Evolutionary conservation across 2,888 invertebrate genomes (phyloP), one percentile per base, ranked within the genome.

Genomic region (Morpho helenor): DNA sequence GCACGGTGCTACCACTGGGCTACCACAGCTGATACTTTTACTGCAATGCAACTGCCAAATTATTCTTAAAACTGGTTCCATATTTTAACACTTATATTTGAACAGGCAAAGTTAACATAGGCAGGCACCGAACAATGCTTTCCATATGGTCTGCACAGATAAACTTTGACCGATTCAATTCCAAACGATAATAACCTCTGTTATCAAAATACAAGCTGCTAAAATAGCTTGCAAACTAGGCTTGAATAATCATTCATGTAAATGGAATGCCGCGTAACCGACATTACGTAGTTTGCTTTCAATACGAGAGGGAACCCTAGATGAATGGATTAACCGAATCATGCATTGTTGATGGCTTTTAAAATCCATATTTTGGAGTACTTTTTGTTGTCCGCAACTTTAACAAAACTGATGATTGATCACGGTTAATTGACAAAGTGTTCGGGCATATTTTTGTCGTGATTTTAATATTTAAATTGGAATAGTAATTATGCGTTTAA

Each of bases 161-260:
- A 81, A 82, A 84, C 82, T 82, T 75, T 65, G 68, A 72, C 75
- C 75, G 71, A 68, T 68, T 71, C 61, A 57, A 63, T 65, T 56
- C 42, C 68, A 66, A 44, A 66, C 70, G 61, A 78, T 72, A 75
- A 69, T 65, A 63, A 67, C 65, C 77, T 71, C 61, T 76, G 72
- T 56, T 39, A 0, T 9, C 53, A 48, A 43, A 59, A 63, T 60
- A 51, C 54, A 68, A 79, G 64, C 68, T 71, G 44, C 62, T 59
- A 67, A 69, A 75, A 71, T 79, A 63, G 72, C 59, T 59, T 59
- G 69, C 49, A 52, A 63, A 68, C 66, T 71, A 68, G 68, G 70
- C 65, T 70, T 75, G 79, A 82, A 84, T 83, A 83, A 84, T 84
- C 82, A 84, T 82, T 84, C 81, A 85, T 86, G 84, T 83, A 86